phyloP scores from a whole-genome alignment of 1,140 invertebrate species.

The Heliothis subflexa region DNA sequence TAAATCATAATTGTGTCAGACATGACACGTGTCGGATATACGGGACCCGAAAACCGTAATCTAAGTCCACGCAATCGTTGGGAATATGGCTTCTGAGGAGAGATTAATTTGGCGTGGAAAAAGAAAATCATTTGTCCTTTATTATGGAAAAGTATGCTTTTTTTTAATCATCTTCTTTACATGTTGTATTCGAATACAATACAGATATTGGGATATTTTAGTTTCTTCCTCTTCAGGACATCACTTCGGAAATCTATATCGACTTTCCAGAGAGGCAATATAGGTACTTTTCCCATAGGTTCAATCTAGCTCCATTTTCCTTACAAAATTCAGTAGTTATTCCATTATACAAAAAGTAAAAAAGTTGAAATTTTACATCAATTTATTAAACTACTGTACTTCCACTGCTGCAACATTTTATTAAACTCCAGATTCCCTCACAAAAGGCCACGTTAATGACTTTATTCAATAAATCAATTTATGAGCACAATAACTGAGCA shows the following conservation, averaged over 20 bases:
- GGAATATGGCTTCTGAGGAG: not conserved
- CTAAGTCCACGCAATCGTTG: constrained; percentile 15
- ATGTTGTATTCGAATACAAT: too few relatives aligned
- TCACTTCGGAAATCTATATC: too few relatives aligned
- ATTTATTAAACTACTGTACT: constrained; percentile 19
- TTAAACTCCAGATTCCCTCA: constrained; percentile 42
- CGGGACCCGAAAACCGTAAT: constrained; percentile 15
- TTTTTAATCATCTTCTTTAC: too few relatives aligned
- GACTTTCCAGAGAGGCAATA: not conserved
- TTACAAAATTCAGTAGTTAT: too few relatives aligned
- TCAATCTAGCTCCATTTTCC: too few relatives aligned
- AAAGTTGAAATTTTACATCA: not conserved
- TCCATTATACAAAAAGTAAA: too few relatives aligned
- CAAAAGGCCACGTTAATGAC: constrained; percentile 54
- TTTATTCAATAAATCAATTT: constrained; percentile 60
- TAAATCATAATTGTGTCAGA: constrained; percentile 34
- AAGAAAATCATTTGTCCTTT: too few relatives aligned
- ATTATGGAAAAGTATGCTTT: too few relatives aligned
- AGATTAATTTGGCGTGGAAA: not conserved
- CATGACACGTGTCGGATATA: constrained; percentile 18
- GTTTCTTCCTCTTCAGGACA: too few relatives aligned
- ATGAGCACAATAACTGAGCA: constrained; percentile 46
- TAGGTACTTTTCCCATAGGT: too few relatives aligned
- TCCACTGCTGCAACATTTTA: constrained; percentile 22
- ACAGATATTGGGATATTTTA: too few relatives aligned